A percentile compares a stretch with the other conserved stretches of the same genome.
These are phyloP conservation scores for Gymnoscelis rufifasciata DNA, from an alignment of 2,888 invertebrate genomes.

Conservation along the genomic window DNA sequence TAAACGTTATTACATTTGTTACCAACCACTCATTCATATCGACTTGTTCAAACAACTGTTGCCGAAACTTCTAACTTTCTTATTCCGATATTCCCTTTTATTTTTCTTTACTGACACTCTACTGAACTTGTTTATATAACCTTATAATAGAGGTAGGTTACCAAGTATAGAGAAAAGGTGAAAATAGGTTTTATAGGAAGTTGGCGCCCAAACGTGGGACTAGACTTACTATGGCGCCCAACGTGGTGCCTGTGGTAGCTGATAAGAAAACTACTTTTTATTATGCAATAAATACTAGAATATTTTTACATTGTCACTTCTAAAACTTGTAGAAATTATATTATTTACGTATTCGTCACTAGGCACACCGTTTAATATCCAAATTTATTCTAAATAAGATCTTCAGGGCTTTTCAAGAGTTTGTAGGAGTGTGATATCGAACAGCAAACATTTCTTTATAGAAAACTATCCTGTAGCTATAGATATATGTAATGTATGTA, in stretches of 20 bases:
- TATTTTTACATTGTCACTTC: too few species aligned
- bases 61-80: conserved; percentile 41
- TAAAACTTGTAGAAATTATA: too few species aligned
- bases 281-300: too few species aligned
- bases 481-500: too few species aligned
- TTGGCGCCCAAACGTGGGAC: neutral
- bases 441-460: conserved; percentile 21
- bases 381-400: conserved; percentile 4
- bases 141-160: neutral
- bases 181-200: neutral
- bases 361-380: too few species aligned
- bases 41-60: conserved; percentile 50
- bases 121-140: neutral
- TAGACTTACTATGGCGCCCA: too few species aligned
- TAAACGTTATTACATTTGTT: conserved; percentile 26
- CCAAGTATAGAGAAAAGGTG: too few species aligned
- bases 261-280: too few species aligned
- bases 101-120: conserved; percentile 52
- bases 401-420: conserved; percentile 11
- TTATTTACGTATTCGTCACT: too few species aligned
- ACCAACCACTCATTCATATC: conserved; percentile 35
- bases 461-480: conserved; percentile 41
- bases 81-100: conserved; percentile 52
- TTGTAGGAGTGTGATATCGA: conserved; percentile 27
- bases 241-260: too few species aligned